Percentiles rank a stretch among this genome's conserved stretches.
Conservation (phyloP, 2,888 invertebrate genomes). For the Drosophila fulvimacula region DNA sequence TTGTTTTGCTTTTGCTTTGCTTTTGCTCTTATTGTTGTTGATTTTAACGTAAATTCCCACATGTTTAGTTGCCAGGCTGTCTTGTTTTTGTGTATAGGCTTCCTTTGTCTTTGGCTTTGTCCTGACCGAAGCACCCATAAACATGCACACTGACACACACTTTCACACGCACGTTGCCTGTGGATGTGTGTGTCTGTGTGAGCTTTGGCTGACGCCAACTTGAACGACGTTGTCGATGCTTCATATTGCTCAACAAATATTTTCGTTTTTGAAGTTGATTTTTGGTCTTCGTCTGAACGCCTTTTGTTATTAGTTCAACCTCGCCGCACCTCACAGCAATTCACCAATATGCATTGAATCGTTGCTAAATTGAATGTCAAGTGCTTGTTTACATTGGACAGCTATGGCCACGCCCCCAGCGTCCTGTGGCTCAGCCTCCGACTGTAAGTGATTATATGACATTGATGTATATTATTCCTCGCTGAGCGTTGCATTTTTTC, state of each 20-base stretch:
- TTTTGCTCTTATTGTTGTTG: slow-evolving; percentile 57
- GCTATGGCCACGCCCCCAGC: slow-evolving; percentile 42
- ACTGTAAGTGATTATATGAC: slow-evolving; percentile 55
- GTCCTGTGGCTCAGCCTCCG: slow-evolving; percentile 5
- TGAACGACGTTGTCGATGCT: slow-evolving; percentile 37
- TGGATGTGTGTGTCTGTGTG: slow-evolving; percentile 25
- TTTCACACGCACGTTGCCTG: slow-evolving; percentile 3
- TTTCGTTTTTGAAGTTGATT: slow-evolving; percentile 78
- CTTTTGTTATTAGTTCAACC: slow-evolving; percentile 69
- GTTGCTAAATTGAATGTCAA: slow-evolving; percentile 75
- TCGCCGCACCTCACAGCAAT: slow-evolving; percentile 12
- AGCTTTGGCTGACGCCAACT: slow-evolving; percentile 52
- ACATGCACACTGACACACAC: slow-evolving; percentile 8
- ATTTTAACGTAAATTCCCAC: slow-evolving; percentile 76
- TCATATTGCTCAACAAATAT: slow-evolving; percentile 67
- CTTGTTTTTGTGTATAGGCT: slow-evolving; percentile 52
- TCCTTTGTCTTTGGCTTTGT: slow-evolving; percentile 60
- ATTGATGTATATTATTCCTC: slow-evolving; percentile 66
- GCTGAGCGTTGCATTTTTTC: slow-evolving; percentile 38
- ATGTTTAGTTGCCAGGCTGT: slow-evolving; percentile 65
- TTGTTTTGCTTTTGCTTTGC: slow-evolving; percentile 59
- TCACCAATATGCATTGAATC: slow-evolving; percentile 62
- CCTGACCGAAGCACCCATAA: slow-evolving; percentile 32
- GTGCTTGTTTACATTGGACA: slow-evolving; percentile 73
- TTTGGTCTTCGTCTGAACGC: slow-evolving; percentile 64